These are phyloP conservation scores for Linnaemya tessellans DNA, from an alignment of 2,888 invertebrate genomes.

Conservation along the genomic window DNA sequence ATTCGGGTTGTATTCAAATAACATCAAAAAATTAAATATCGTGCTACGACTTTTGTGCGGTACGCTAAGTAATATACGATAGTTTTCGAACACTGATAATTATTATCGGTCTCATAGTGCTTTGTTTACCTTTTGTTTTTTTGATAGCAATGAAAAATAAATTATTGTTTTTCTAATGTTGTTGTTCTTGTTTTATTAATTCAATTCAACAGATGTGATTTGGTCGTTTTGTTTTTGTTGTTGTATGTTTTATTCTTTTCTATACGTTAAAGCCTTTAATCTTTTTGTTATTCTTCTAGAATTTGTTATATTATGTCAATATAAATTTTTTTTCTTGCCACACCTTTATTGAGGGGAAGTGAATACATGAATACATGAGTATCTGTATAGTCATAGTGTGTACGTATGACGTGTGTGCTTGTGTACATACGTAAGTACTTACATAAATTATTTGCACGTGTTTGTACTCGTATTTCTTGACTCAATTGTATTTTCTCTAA, in stretches of 20 bases:
- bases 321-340: background rate
- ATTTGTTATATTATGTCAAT: background rate
- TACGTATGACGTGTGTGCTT: too few species aligned
- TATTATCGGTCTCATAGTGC: background rate
- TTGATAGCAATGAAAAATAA: slow-evolving; percentile 25
- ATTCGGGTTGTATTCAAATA: too few species aligned
- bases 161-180: slow-evolving; percentile 18
- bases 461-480: background rate
- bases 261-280: slow-evolving; percentile 37
- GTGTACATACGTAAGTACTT: background rate
- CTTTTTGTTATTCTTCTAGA: slow-evolving; percentile 14
- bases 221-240: background rate
- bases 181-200: slow-evolving; percentile 21
- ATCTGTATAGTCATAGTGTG: background rate
- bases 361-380: background rate
- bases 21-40: too few species aligned
- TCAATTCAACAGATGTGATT: slow-evolving; percentile 64
- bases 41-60: too few species aligned
- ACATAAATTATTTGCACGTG: background rate
- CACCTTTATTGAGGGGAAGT: background rate
- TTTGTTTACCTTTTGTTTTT: background rate
- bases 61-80: too few species aligned
- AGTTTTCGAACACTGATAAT: too few species aligned
- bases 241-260: background rate
- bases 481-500: background rate